Evolutionary conservation across 1,140 invertebrate genomes (phyloP), one percentile per base, ranked within the genome.

Genomic region (Chelonus insularis): DNA sequence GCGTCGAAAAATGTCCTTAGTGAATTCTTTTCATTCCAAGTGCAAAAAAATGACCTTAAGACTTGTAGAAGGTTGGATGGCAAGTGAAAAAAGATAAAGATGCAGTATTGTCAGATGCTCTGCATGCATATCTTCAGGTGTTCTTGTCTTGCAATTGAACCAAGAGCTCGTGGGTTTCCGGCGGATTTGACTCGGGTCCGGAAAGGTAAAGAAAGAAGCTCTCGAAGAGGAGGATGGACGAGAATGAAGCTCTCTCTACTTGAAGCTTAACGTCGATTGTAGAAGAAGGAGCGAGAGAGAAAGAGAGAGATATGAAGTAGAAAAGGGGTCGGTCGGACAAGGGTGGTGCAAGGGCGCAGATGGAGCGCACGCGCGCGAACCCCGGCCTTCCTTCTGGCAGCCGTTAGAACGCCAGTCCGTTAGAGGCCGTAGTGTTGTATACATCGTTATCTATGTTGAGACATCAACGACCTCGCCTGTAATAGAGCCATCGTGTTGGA

Each of bases 371-470:
- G 64, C 67, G 62, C 62, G 39, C 21, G 41, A 56, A 32, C 39
- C 59, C 51, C 60, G 41, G 60, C 59, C 54, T 61, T 57, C 45
- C 16, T 29, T 16, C 20, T 25, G 32, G 48, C 48, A n/a, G 41
- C 59, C 36, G 43, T 14, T 14, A 57, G 57, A 55, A 65, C 60
- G 63, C 8, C 64, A 73, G 72, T 73, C 59, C 47, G 64, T 71
- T 67, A 62, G 61, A 64, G 70, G 66, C 67, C 64, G 60, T 51
- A 67, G 67, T 67, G 52, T 45, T 62, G 67, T 67, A 57, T 29
- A 62, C 54, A 62, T 23, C 57, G 64, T 60, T 29, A 60, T 58
- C 32, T 51, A 64, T 47, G 43, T 57, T 62, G 5, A 68, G 14
- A 43, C 62, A 68, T 57, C 32, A n/a, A 67, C 51, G 29, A 34